Base-by-base conservation (phyloP, 2,113 vertebrate genomes). In the Lepidothrix coronata region DNA sequence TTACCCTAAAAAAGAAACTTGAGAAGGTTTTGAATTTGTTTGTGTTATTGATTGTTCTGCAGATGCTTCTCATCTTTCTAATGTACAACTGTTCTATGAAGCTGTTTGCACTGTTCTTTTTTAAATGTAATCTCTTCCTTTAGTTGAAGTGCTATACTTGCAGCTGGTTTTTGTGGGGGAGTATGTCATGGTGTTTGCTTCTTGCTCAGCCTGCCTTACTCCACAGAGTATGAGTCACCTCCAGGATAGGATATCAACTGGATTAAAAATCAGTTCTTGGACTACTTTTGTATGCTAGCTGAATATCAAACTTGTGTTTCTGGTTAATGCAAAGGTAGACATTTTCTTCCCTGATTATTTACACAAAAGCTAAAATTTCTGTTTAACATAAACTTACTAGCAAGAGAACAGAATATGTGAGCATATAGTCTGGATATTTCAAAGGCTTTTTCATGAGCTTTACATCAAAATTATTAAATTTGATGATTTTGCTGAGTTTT, bases 281-380 rank as follows among this genome's bases (percentile, higher is more conserved):
- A n/a, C 46, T 76, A 5, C 3, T 71, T 77, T 81, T 65, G 20
- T 48, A 15, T 37, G 35, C 39, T 28, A 57, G n/a, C 37, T 80
- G 51, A 63, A 6, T 74, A 30, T 75, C 48, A 78, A 8, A 49
- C 28, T 89, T 74, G 20, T 9, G 2, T 66, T 74, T 83, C 55
- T 83, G 33, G 12, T 72, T 84, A 88, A 41, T 54, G 51, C 43
- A 72, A 27, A 61, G 39, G 58, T 52, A 92, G 61, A 21, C 8
- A 8, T 77, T 92, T 92, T 85, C 48, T 92, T 80, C 41, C 75
- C 49, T 86, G 59, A 57, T 80, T 94, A 58, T 88, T 92, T 92
- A 71, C 44, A 59, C 43, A 83, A 71, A 86, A 84, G 39, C 43
- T 88, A 62, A 67, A 59, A 77, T 73, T 83, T 84, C 39, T 88